phyloP scores from a whole-genome alignment of 2,888 invertebrate species.

The Drosophila meridionalis region DNA sequence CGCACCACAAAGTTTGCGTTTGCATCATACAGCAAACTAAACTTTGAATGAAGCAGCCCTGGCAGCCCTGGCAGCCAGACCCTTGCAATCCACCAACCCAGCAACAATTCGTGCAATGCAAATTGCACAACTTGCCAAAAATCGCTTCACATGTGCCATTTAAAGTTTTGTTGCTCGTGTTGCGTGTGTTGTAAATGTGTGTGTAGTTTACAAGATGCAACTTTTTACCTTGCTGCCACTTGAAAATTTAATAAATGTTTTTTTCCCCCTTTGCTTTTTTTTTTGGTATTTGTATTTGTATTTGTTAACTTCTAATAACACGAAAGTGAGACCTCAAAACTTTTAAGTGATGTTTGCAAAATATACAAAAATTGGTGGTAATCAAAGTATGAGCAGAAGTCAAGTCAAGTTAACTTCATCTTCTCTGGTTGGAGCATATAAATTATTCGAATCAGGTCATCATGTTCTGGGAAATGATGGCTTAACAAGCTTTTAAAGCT shows the following conservation, averaged over 20 bases:
- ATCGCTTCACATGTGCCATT: constrained; percentile 80
- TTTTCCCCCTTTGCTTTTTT: constrained; percentile 4
- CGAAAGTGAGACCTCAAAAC: constrained; percentile 47
- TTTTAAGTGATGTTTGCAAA: constrained; percentile 73
- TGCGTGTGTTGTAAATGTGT: constrained; percentile 8
- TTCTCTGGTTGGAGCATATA: neutral
- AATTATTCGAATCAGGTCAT: neutral
- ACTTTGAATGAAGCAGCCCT: constrained; percentile 56
- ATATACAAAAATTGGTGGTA: constrained; percentile 13
- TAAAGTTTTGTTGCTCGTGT: constrained; percentile 59
- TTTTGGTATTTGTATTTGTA: constrained; percentile 2
- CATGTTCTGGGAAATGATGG: no score
- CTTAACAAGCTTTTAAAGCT: neutral
- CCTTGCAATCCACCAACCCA: neutral
- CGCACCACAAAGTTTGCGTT: constrained; percentile 54
- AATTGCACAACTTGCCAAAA: constrained; percentile 80
- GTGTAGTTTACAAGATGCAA: constrained; percentile 48
- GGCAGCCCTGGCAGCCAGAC: constrained; percentile 1
- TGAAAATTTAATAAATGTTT: constrained; percentile 76
- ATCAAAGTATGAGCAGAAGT: constrained; percentile 25
- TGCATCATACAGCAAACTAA: constrained; percentile 46
- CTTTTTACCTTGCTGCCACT: constrained; percentile 61
- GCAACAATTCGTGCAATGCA: constrained; percentile 43
- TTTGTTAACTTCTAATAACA: constrained; percentile 46
- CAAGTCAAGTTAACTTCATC: neutral